Conservation (phyloP, 1,140 invertebrate species). For the Atta colombica region DNA sequence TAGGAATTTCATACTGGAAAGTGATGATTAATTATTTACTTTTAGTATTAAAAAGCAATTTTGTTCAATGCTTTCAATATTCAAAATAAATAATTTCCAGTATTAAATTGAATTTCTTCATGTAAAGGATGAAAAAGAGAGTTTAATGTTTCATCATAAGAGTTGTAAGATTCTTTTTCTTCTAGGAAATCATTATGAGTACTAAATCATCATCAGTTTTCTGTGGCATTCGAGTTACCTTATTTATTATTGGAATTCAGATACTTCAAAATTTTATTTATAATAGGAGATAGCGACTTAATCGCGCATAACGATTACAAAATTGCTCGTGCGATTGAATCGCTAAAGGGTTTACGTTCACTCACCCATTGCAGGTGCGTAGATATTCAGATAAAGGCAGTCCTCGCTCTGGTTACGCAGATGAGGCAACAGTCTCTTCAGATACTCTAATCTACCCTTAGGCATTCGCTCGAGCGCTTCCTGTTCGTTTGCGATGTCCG, state of each 20-base stretch:
- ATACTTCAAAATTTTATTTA: not conserved
- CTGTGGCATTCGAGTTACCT: not conserved
- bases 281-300: not conserved
- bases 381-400: constrained; percentile 98
- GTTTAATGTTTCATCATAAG: not conserved
- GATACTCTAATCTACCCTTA: constrained; percentile 94
- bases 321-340: not conserved
- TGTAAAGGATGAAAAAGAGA: not conserved
- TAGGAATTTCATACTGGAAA: too few species aligned
- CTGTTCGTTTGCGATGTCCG: constrained; percentile 94
- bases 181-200: not conserved
- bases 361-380: constrained; percentile 96
- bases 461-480: constrained; percentile 94
- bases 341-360: constrained; percentile 62
- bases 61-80: too few species aligned
- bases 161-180: not conserved
- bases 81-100: too few species aligned
- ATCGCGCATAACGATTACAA: not conserved
- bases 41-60: too few species aligned
- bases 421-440: constrained; percentile 93
- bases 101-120: not conserved
- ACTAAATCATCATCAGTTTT: not conserved
- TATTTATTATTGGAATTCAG: not conserved
- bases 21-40: too few species aligned
- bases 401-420: constrained; percentile 98